phyloP scores from a whole-genome alignment of 2,888 invertebrate genomes.

The Drosophila pseudotalamancana region DNA sequence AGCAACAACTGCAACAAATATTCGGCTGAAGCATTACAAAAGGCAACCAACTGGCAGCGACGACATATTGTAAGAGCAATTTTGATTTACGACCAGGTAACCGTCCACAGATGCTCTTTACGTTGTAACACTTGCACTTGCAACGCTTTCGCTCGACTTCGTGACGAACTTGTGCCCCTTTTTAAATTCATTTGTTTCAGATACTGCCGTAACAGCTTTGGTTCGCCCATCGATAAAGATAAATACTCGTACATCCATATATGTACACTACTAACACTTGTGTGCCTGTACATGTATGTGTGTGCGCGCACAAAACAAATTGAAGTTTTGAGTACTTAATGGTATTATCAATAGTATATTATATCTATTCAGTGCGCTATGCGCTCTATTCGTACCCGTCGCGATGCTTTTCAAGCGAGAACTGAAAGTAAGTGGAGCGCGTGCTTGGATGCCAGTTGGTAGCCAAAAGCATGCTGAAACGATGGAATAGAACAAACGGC shows the following conservation, averaged over 20 bases:
- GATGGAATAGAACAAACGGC: conserved; percentile 56
- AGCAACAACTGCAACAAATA: conserved; percentile 37
- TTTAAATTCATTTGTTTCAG: conserved; percentile 23
- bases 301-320: conserved; percentile 48
- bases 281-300: neutral
- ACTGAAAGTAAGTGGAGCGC: conserved; percentile 53
- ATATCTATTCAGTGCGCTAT: conserved; percentile 27
- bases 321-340: conserved; percentile 60
- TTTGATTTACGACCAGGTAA: conserved; percentile 55
- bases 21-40: conserved; percentile 68
- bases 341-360: conserved; percentile 47
- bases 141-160: conserved; percentile 50
- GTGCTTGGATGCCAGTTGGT: conserved; percentile 57
- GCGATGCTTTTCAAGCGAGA: conserved; percentile 61
- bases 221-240: conserved; percentile 19
- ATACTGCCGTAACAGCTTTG: conserved; percentile 23
- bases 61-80: conserved; percentile 58
- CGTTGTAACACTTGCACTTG: conserved; percentile 56
- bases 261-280: neutral
- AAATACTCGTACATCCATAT: conserved; percentile 24
- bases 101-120: conserved; percentile 23
- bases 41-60: conserved; percentile 56
- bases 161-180: conserved; percentile 25
- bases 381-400: conserved; percentile 63
- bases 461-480: conserved; percentile 36